Percentiles rank a stretch among this genome's conserved stretches.
These are phyloP conservation scores for Agonopterix arenella DNA, from an alignment of 2,888 invertebrate genomes.

Conservation along the genomic window DNA sequence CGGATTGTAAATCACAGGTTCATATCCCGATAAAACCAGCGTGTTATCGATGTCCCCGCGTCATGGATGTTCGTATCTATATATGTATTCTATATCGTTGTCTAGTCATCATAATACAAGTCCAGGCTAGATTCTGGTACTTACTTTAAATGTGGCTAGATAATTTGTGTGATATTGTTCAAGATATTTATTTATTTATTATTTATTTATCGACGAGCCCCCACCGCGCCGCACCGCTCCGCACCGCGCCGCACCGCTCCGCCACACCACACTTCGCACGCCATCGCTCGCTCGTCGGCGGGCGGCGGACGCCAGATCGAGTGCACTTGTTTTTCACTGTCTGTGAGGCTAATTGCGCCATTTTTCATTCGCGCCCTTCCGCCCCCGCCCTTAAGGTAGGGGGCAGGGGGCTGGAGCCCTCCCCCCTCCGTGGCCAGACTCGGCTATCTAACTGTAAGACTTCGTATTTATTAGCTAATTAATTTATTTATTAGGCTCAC, in stretches of 20 bases:
- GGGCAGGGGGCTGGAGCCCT: not conserved
- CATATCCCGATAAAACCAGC: no score
- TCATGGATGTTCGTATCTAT: no score
- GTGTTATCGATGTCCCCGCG: no score
- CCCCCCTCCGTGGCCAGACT: conserved; percentile 17
- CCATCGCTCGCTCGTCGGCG: conserved; percentile 16
- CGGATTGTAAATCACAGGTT: no score
- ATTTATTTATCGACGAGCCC: conserved; percentile 31
- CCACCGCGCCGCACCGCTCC: no score
- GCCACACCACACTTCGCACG: conserved; percentile 24
- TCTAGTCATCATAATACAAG: no score
- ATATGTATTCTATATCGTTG: no score
- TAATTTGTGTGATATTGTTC: no score
- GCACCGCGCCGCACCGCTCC: no score
- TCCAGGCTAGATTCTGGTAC: no score
- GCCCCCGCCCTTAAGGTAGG: conserved; percentile 14
- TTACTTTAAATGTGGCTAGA: no score
- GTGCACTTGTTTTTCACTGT: conserved; percentile 76
- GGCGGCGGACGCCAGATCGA: conserved; percentile 50
- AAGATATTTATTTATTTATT: no score
- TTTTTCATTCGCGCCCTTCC: conserved; percentile 65
- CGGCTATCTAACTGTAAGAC: conserved; percentile 27
- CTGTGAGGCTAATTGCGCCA: conserved; percentile 72
- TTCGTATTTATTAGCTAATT: conserved; percentile 1
- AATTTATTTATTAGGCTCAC: not conserved